Base-by-base conservation (phyloP, 2,797 vertebrate genomes). In the Malacoraja senta region DNA sequence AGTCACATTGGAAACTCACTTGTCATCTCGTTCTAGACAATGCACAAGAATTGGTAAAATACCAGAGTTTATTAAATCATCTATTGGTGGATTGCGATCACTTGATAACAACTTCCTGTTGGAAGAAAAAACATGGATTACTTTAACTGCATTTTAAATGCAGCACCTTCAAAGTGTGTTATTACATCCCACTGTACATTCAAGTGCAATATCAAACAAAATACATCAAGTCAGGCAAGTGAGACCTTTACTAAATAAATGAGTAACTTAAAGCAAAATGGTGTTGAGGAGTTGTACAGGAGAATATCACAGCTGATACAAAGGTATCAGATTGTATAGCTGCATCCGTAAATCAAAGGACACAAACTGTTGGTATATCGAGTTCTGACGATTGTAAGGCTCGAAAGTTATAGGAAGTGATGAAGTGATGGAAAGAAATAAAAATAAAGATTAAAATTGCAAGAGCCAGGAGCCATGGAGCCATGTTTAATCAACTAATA, bases 21-120 rank as follows among this genome's bases (percentile, higher is more conserved):
- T 99, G 97, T 99, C 99, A 96, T 99, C 98, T 97, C 98, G 97
- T 96, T 99, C 98, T 97, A 99, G 97, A 96, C 99, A 99, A 96
- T 99, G 98, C 93, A 99, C 99, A 97, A 99, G 95, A 95, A 99
- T 99, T 94, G 98, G 99, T 95, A 99, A 97, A 96, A 99, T 99
- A 95, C 99, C 98, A 95, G 98, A 99, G 95, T 99, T 98, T 95
- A 99, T 99, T 95, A 99, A 97, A 95, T 99, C 99, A 65, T 99
- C 98, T 93, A 99, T 99, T 93, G 99, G 99, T 95, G 99, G 99
- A 95, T 99, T 99, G 94, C 99, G 98, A 95, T 99, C 99, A 95
- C 99, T 99, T 95, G 98, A 99, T 94, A 99, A 97, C 96, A 99
- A 97, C 95, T 99, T 99, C 96, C 99, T 99, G 94, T 63, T 93